These are phyloP conservation scores for Drosophila carrolli DNA, from an alignment of 1,140 invertebrate species.

Conservation along the genomic window DNA sequence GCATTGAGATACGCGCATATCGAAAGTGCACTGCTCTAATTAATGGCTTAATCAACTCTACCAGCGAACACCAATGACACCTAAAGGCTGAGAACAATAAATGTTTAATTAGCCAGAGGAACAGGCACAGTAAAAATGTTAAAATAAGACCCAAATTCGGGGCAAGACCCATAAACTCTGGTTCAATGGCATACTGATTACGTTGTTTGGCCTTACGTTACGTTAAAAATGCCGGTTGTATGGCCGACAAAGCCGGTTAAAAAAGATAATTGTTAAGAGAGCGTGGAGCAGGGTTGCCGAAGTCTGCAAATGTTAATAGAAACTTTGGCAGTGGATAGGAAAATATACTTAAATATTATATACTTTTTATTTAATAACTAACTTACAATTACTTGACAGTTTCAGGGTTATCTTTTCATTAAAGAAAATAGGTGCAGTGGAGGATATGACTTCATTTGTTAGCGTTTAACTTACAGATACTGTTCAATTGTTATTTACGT, in stretches of 20 bases:
- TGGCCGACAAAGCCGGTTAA: conserved; percentile 48
- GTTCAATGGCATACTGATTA: conserved; percentile 34
- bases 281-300: conserved; percentile 49
- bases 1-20: conserved; percentile 56
- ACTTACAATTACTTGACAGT: not conserved
- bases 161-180: conserved; percentile 34
- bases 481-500: conserved; percentile 25
- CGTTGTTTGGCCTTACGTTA: conserved; percentile 17
- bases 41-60: conserved; percentile 57
- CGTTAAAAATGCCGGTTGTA: conserved; percentile 35
- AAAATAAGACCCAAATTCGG: conserved; percentile 26
- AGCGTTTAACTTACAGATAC: conserved; percentile 2
- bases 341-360: not conserved
- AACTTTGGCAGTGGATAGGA: not conserved
- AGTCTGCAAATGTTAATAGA: not conserved
- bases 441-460: conserved; percentile 38
- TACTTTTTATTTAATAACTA: too few species aligned
- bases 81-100: conserved; percentile 17
- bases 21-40: conserved; percentile 65
- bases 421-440: conserved; percentile 7
- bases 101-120: conserved; percentile 14
- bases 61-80: conserved; percentile 28
- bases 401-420: not conserved
- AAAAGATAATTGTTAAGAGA: conserved; percentile 46
- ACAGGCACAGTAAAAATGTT: not conserved